Percentiles rank a stretch among this genome's conserved stretches.
Conservation (phyloP, 1,140 invertebrate genomes). For the Ips nitidus region DNA sequence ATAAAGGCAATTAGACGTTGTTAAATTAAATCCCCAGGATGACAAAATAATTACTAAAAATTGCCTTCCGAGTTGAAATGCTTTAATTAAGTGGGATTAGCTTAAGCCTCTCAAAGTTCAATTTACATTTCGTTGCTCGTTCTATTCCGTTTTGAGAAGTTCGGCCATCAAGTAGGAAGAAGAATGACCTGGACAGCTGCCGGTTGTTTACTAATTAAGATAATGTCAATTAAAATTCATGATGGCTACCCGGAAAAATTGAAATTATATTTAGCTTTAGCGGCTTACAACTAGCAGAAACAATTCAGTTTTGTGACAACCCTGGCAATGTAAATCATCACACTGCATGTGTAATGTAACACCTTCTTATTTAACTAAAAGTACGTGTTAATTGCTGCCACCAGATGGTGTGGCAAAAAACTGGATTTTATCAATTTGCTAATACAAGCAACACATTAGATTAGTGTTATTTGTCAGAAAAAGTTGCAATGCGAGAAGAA, state of each 20-base stretch:
- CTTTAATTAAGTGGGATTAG: conserved; percentile 19
- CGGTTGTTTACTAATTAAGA: conserved; percentile 9
- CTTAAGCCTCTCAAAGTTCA: conserved; percentile 10
- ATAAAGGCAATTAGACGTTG: conserved; percentile 32
- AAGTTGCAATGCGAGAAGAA: neutral
- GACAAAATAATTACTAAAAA: conserved; percentile 28
- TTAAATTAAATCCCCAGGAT: conserved; percentile 24
- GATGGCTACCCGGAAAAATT: neutral
- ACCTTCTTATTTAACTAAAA: neutral
- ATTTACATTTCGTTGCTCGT: conserved; percentile 1
- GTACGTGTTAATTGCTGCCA: too few relatives aligned
- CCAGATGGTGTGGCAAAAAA: too few relatives aligned
- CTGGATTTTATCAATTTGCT: neutral
- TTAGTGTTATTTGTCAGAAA: neutral
- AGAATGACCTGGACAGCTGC: conserved; percentile 5
- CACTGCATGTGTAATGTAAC: too few relatives aligned
- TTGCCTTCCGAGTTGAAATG: conserved; percentile 15
- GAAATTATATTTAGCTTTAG: too few relatives aligned
- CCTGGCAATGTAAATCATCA: neutral
- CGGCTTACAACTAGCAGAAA: neutral
- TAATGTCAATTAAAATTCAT: conserved; percentile 9
- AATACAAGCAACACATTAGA: neutral
- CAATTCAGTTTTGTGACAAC: neutral
- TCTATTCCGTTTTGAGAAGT: neutral
- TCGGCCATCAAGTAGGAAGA: neutral